Percentiles rank a stretch among this genome's conserved stretches.
Evolutionary conservation across 2,113 vertebrate species (phyloP).

Genomic region (Aptenodytes forsteri): DNA sequence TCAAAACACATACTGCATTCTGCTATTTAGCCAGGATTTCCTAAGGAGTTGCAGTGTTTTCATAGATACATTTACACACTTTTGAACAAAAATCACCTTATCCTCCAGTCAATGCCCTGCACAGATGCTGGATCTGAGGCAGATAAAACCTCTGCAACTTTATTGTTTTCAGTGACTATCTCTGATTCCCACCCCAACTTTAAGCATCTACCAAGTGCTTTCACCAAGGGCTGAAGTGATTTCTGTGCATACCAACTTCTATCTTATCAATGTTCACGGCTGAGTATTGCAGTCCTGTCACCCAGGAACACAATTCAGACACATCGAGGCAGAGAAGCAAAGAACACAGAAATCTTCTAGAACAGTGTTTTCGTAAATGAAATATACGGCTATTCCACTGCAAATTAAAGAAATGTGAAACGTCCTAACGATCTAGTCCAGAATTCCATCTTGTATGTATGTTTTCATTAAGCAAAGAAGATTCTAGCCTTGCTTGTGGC

Average conservation of each 20-base stretch:
- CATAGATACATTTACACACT: neutral
- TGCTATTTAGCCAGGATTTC: neutral
- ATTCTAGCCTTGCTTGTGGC: neutral
- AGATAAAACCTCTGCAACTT: neutral
- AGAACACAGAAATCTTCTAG: neutral
- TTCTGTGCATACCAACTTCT: neutral
- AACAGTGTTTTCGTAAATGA: neutral
- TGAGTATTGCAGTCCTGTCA: neutral
- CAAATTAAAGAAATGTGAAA: neutral
- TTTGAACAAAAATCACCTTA: neutral
- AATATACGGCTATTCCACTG: neutral
- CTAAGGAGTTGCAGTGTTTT: neutral
- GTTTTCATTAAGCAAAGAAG: neutral
- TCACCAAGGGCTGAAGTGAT: neutral
- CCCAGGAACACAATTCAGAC: neutral
- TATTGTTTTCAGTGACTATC: neutral
- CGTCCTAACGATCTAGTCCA: rapidly evolving
- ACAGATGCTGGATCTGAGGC: neutral
- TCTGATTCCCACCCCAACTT: neutral
- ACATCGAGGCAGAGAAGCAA: neutral
- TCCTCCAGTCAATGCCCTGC: neutral
- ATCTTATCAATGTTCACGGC: neutral
- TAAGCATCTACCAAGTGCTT: neutral
- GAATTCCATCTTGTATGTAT: neutral
- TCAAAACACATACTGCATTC: neutral